Percentiles rank a stretch among this genome's conserved stretches.
Evolutionary conservation across 2,888 invertebrate species (phyloP).

Genomic region (Hololepta plana): DNA sequence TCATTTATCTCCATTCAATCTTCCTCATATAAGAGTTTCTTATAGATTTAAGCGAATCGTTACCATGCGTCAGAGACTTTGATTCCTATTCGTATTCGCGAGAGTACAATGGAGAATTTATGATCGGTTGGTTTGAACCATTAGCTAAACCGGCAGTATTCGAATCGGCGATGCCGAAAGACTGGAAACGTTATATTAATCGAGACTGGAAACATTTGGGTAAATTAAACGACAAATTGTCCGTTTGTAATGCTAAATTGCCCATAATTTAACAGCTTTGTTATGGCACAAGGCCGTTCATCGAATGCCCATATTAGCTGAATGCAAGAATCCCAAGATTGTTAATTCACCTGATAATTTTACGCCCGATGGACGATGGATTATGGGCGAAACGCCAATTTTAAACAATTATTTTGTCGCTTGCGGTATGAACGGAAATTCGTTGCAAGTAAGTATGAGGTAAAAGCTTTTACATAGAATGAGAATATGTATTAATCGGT

Average conservation of each 20-base stretch:
- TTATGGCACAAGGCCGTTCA: constrained; percentile 33
- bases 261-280: constrained; percentile 21
- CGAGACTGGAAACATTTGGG: constrained; percentile 43
- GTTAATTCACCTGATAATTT: constrained; percentile 51
- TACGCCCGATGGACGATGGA: constrained; percentile 52
- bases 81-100: constrained; percentile 44
- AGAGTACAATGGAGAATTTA: constrained; percentile 37
- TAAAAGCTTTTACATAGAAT: too few relatives aligned
- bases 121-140: constrained; percentile 48
- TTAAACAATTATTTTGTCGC: constrained; percentile 55
- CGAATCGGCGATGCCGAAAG: constrained; percentile 25
- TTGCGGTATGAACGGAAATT: constrained; percentile 52
- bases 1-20: constrained; percentile 1
- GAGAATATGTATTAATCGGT: constrained; percentile 1
- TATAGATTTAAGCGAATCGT: constrained; percentile 18
- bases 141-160: constrained; percentile 44
- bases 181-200: constrained; percentile 33
- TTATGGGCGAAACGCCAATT: constrained; percentile 48
- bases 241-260: constrained; percentile 1
- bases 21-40: constrained; percentile 3
- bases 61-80: constrained; percentile 43
- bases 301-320: constrained; percentile 36
- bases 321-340: constrained; percentile 31
- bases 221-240: constrained; percentile 22
- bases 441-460: constrained; percentile 31